Percentiles rank a stretch among this genome's conserved stretches.
These are phyloP conservation scores for Helicoverpa armigera DNA, from an alignment of 1,140 invertebrate genomes.

Conservation along the genomic window DNA sequence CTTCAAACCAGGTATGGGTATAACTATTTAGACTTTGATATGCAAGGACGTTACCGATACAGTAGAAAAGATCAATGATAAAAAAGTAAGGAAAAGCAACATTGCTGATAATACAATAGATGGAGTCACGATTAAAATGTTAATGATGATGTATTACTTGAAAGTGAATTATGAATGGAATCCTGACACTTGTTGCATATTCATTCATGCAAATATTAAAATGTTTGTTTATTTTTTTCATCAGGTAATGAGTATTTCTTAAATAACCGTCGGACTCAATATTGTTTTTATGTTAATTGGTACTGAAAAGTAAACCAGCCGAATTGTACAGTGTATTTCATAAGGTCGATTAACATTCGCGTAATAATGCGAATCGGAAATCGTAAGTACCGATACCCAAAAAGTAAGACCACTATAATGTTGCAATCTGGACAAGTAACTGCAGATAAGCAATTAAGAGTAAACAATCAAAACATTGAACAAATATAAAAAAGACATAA, in stretches of 20 bases:
- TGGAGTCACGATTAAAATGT: neutral
- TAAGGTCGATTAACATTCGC: neutral
- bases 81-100: neutral
- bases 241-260: neutral
- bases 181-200: neutral
- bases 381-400: neutral
- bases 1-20: conserved; percentile 58
- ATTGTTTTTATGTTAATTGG: neutral
- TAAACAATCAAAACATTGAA: conserved; percentile 9
- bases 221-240: neutral
- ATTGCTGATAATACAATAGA: conserved; percentile 22
- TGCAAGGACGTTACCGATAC: conserved; percentile 68
- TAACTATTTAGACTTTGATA: conserved; percentile 65
- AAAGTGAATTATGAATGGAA: neutral
- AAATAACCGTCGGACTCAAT: neutral
- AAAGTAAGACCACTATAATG: neutral
- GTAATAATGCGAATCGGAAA: conserved; percentile 7
- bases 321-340: neutral
- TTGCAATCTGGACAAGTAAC: neutral
- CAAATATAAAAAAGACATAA: neutral
- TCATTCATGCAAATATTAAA: neutral
- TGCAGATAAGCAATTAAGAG: neutral
- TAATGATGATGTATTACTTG: neutral
- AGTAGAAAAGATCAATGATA: conserved; percentile 26
- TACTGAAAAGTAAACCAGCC: neutral